phyloP scores from a whole-genome alignment of 1,140 invertebrate species.

The Apis cerana region DNA sequence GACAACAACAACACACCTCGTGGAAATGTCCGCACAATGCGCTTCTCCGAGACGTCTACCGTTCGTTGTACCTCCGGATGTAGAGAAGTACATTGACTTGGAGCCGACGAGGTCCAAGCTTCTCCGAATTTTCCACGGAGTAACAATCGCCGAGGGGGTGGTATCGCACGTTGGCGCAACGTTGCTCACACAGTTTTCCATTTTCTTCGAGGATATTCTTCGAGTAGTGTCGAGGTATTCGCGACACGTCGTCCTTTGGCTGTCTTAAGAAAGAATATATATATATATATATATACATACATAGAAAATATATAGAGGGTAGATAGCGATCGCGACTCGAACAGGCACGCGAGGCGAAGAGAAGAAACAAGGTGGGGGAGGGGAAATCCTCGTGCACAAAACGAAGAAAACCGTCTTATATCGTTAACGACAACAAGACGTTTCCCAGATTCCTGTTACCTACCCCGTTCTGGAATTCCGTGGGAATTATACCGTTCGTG shows the following conservation, averaged over 20 bases:
- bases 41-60: constrained; percentile 35
- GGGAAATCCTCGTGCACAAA: not conserved
- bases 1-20: constrained; percentile 1
- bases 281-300: no score
- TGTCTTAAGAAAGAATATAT: not conserved
- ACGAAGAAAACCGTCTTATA: not conserved
- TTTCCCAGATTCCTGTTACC: constrained; percentile 17
- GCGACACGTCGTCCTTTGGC: not conserved
- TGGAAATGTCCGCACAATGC: constrained; percentile 65
- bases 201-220: not conserved
- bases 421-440: constrained; percentile 16
- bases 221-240: not conserved
- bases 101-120: constrained; percentile 48
- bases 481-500: constrained; percentile 23
- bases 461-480: constrained; percentile 43
- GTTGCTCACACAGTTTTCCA: not conserved
- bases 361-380: not conserved
- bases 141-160: not conserved
- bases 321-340: not conserved
- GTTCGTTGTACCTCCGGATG: constrained; percentile 5
- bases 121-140: not conserved
- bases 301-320: not conserved
- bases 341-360: no score
- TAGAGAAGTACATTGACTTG: constrained; percentile 37
- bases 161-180: not conserved